Conservation (phyloP, 37 sponge, comb jelly and placozoan species). For the Theonella swinhoei region DNA sequence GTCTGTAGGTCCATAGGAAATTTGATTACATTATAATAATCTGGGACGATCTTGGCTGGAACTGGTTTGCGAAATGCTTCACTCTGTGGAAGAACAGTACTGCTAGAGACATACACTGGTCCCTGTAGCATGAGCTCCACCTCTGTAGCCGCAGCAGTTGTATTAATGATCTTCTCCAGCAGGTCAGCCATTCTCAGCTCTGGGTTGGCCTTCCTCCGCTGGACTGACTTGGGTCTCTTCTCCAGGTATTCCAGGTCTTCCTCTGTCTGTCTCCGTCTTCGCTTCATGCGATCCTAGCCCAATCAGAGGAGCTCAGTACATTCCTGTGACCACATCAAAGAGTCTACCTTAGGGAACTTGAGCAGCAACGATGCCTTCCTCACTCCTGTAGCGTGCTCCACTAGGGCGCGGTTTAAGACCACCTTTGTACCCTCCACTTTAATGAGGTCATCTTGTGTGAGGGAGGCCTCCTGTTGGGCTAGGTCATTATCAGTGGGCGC, state of each 20-base stretch:
- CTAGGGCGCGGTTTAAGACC: slow-evolving; percentile 50
- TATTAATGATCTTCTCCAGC: slow-evolving; percentile 52
- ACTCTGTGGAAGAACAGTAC: slow-evolving; percentile 40
- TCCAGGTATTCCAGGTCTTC: slow-evolving; percentile 89
- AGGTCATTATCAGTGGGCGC: slow-evolving; percentile 75
- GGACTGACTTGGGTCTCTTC: slow-evolving; percentile 59
- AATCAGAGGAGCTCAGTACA: not conserved
- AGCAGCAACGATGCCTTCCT: slow-evolving; percentile 78
- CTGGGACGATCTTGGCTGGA: slow-evolving; percentile 84
- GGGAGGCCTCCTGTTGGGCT: slow-evolving; percentile 58
- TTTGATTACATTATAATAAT: slow-evolving; percentile 93
- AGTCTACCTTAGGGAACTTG: slow-evolving; percentile 72
- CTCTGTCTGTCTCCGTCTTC: slow-evolving; percentile 39
- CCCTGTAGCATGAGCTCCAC: slow-evolving; percentile 1
- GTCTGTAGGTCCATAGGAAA: slow-evolving; percentile 98
- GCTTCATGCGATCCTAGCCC: slow-evolving; percentile 9
- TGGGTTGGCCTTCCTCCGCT: slow-evolving; percentile 74
- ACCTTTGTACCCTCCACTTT: slow-evolving; percentile 97
- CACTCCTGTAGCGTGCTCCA: slow-evolving; percentile 68
- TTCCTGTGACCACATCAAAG: not conserved
- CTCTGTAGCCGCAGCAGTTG: slow-evolving; percentile 39
- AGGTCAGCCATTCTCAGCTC: slow-evolving; percentile 41
- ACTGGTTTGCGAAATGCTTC: slow-evolving; percentile 92
- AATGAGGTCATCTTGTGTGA: slow-evolving; percentile 82
- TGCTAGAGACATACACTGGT: not conserved